Evolutionary conservation across 2,113 vertebrate genomes (phyloP).

Genomic region (Fulica atra): DNA sequence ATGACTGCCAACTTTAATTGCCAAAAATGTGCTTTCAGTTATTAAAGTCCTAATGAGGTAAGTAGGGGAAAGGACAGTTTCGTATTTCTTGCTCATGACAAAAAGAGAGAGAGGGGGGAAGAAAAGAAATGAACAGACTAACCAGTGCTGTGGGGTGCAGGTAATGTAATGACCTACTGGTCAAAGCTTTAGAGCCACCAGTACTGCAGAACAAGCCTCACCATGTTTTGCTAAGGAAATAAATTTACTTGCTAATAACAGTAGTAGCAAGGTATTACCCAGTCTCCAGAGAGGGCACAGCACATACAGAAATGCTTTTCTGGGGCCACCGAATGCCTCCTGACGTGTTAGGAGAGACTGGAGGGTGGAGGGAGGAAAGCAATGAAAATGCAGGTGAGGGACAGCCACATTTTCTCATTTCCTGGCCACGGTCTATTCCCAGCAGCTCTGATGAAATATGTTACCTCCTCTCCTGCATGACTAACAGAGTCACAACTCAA

Average conservation of each 20-base stretch:
- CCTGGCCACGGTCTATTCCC: conserved; percentile 11
- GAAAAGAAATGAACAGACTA: not conserved
- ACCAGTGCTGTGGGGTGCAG: not conserved
- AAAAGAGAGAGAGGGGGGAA: not conserved
- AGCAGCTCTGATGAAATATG: not conserved
- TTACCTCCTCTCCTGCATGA: not conserved
- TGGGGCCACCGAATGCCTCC: not conserved
- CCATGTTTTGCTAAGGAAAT: not conserved
- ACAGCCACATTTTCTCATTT: not conserved
- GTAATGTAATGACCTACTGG: not conserved
- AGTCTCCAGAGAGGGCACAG: not conserved
- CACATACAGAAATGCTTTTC: not conserved
- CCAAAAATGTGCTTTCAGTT: conserved; percentile 64
- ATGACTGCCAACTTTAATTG: conserved; percentile 49
- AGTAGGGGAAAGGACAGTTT: conserved; percentile 66
- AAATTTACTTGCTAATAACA: not conserved
- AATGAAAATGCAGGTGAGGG: conserved; percentile 19
- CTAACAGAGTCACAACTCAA: not conserved
- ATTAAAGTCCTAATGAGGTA: conserved; percentile 69
- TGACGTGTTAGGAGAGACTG: not conserved
- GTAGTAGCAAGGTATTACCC: not conserved
- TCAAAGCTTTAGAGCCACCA: not conserved
- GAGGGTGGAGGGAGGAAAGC: not conserved
- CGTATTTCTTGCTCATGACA: conserved; percentile 45
- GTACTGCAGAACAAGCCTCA: not conserved